phyloP scores from a whole-genome alignment of 2,888 invertebrate species.

The Lamellibrachia columna region DNA sequence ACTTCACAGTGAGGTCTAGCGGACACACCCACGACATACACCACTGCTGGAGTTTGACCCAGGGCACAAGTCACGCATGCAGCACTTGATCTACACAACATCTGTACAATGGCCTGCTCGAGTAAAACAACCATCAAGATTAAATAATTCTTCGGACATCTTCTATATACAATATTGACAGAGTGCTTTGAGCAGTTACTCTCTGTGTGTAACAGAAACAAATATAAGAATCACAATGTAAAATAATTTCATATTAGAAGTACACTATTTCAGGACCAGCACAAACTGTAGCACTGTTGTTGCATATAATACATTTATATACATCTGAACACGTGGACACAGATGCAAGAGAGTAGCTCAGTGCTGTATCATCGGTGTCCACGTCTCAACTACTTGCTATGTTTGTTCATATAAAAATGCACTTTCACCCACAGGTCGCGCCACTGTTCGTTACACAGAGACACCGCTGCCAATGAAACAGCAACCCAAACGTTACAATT shows the following conservation, averaged over 20 bases:
- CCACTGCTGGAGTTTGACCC: no score
- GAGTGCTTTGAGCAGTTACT: slow-evolving; percentile 9
- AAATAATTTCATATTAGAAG: neutral
- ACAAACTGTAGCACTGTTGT: neutral
- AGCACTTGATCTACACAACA: neutral
- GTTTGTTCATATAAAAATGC: slow-evolving; percentile 11
- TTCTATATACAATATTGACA: slow-evolving; percentile 16
- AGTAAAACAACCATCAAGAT: neutral
- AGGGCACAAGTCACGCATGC: neutral
- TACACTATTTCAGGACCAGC: neutral
- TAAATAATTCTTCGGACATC: neutral
- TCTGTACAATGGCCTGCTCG: neutral
- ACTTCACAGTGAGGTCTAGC: neutral
- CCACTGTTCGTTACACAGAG: neutral
- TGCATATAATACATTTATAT: neutral
- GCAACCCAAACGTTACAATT: neutral
- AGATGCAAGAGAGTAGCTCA: neutral
- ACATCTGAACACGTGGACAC: neutral
- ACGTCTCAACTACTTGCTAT: neutral
- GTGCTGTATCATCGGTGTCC: neutral
- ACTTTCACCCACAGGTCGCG: neutral
- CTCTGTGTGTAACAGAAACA: neutral
- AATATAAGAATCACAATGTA: neutral
- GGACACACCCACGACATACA: neutral
- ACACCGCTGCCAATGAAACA: neutral